phyloP scores from a whole-genome alignment of 2,888 invertebrate genomes.

The Lepeophtheirus nordmannii region DNA sequence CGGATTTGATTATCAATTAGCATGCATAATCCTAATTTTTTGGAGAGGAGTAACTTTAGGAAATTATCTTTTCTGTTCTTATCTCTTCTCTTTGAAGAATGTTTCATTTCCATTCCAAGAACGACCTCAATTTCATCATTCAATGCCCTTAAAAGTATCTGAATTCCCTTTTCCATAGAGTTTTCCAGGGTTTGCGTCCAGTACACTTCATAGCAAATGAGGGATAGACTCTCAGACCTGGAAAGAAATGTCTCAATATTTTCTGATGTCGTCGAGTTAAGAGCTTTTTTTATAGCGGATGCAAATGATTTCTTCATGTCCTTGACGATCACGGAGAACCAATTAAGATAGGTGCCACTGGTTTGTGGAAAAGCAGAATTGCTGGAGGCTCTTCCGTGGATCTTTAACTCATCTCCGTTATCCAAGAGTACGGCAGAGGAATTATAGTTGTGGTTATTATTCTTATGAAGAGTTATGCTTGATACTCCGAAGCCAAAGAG shows the following conservation, averaged over 20 bases:
- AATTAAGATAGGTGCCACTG: neutral
- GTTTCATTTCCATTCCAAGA: neutral
- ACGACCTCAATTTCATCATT: neutral
- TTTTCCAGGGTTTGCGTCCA: neutral
- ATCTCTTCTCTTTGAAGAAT: neutral
- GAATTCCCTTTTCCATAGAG: neutral
- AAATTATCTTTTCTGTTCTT: neutral
- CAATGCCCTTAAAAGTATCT: neutral
- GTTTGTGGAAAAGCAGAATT: neutral
- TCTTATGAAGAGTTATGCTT: neutral
- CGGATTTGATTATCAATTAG: neutral
- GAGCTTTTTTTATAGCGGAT: neutral
- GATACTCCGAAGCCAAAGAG: slow-evolving; percentile 13
- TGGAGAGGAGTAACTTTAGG: neutral
- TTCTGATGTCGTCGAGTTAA: neutral
- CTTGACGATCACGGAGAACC: neutral
- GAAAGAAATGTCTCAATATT: neutral
- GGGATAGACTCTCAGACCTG: neutral
- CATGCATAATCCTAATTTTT: neutral
- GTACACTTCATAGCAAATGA: neutral
- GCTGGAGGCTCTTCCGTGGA: neutral
- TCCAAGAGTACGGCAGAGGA: too few species aligned
- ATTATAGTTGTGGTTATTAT: neutral
- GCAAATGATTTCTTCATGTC: neutral
- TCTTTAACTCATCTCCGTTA: neutral